Evolutionary conservation across 1,140 invertebrate genomes (phyloP).

Genomic region (Ganaspis sp.): DNA sequence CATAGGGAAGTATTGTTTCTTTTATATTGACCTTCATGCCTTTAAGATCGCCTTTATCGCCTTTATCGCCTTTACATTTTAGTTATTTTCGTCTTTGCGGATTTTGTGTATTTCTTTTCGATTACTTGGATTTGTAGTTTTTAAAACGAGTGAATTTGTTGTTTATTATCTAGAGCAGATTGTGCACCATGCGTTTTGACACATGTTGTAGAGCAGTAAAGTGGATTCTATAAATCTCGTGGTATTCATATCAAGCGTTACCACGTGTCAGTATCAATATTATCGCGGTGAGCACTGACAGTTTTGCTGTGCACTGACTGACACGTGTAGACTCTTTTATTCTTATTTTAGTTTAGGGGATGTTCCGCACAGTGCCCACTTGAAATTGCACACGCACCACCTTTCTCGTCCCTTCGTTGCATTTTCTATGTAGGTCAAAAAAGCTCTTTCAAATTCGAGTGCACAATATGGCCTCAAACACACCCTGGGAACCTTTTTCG

Average conservation of each 20-base stretch:
- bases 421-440: conserved; percentile 18
- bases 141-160: too few species aligned
- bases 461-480: background rate
- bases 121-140: background rate
- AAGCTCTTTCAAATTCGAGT: conserved; percentile 17
- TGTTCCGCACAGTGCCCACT: conserved; percentile 25
- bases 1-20: too few species aligned
- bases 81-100: background rate
- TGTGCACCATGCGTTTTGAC: conserved; percentile 49
- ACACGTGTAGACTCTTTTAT: conserved; percentile 47
- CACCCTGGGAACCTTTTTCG: conserved; percentile 7
- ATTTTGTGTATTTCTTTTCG: background rate
- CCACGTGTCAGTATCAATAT: conserved; percentile 53
- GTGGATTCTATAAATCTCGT: conserved; percentile 48
- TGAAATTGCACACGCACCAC: conserved; percentile 3
- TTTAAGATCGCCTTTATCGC: too few species aligned
- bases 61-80: too few species aligned
- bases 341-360: conserved; percentile 8
- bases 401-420: background rate
- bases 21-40: too few species aligned
- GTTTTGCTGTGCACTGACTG: conserved; percentile 3
- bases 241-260: conserved; percentile 46
- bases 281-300: conserved; percentile 45
- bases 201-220: conserved; percentile 57
- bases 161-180: background rate